These are phyloP conservation scores for Cassiopea andromeda DNA, from an alignment of 30 jellyfish, hydroid and myxozoan genomes.

Conservation along the genomic window DNA sequence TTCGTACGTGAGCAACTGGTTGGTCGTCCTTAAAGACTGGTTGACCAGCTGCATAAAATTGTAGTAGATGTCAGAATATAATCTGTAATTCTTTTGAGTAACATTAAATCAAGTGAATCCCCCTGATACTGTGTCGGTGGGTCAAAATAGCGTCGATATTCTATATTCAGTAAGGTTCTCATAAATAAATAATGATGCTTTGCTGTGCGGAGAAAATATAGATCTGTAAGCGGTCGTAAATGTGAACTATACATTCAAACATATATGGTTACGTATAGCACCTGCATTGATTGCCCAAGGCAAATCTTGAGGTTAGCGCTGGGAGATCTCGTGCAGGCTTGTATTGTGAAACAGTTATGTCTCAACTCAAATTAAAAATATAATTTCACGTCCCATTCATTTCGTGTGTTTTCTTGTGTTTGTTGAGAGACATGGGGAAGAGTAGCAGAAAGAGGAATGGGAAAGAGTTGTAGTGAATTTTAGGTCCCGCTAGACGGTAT, in stretches of 20 bases:
- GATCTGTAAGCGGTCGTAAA: background rate
- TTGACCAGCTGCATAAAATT: too few species aligned
- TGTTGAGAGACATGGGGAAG: too few species aligned
- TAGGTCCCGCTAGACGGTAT: too few species aligned
- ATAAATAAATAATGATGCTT: background rate
- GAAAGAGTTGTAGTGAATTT: too few species aligned
- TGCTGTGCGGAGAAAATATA: background rate
- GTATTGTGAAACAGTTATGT: background rate
- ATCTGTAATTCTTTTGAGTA: too few species aligned
- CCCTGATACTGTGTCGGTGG: background rate
- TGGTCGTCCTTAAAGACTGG: too few species aligned
- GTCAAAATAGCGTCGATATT: background rate
- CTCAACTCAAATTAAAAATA: background rate
- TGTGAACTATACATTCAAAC: background rate
- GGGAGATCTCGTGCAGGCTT: background rate
- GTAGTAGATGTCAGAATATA: too few species aligned
- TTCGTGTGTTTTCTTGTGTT: background rate
- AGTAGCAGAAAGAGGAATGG: too few species aligned
- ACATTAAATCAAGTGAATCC: background rate
- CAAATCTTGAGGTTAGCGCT: background rate
- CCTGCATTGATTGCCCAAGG: background rate
- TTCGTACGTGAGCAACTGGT: too few species aligned
- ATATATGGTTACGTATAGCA: background rate
- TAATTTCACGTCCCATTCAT: background rate
- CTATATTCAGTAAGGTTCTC: background rate